phyloP scores from a whole-genome alignment of 23 tunicate genomes.

The Diplosoma virens region DNA sequence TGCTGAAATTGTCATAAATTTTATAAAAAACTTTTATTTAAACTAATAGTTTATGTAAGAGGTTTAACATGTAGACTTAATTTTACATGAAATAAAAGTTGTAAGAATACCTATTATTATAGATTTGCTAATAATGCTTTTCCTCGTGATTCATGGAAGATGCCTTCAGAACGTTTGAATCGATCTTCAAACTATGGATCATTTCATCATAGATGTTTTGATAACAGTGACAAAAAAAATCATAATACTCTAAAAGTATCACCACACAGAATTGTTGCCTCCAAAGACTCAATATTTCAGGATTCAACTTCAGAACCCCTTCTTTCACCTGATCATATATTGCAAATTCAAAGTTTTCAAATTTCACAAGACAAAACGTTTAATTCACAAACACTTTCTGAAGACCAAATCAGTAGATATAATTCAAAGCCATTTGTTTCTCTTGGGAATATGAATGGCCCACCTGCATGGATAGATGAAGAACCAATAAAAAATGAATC shows the following conservation, averaged over 20 bases:
- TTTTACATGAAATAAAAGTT: too few relatives aligned
- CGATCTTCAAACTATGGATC: background rate
- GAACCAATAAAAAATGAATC: too few relatives aligned
- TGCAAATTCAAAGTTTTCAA: background rate
- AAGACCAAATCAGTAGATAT: background rate
- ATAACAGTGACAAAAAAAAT: background rate
- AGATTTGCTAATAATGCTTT: too few relatives aligned
- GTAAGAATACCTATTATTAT: too few relatives aligned
- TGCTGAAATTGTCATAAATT: too few relatives aligned
- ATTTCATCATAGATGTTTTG: conserved; percentile 8
- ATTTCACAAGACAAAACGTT: background rate
- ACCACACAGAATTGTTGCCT: background rate
- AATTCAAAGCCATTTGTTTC: background rate
- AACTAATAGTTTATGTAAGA: too few relatives aligned
- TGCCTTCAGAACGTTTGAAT: too few relatives aligned
- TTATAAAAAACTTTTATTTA: too few relatives aligned
- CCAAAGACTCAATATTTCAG: background rate
- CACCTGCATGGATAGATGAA: too few relatives aligned
- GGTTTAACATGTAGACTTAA: too few relatives aligned
- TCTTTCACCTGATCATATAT: too few relatives aligned
- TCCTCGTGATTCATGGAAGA: too few relatives aligned
- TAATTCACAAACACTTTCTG: background rate
- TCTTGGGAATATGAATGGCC: background rate
- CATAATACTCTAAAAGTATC: background rate
- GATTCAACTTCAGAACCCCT: background rate